Percentiles rank a stretch among this genome's conserved stretches.
phyloP scores from a whole-genome alignment of 2,113 vertebrate genomes.

The Tonatia bakeri region DNA sequence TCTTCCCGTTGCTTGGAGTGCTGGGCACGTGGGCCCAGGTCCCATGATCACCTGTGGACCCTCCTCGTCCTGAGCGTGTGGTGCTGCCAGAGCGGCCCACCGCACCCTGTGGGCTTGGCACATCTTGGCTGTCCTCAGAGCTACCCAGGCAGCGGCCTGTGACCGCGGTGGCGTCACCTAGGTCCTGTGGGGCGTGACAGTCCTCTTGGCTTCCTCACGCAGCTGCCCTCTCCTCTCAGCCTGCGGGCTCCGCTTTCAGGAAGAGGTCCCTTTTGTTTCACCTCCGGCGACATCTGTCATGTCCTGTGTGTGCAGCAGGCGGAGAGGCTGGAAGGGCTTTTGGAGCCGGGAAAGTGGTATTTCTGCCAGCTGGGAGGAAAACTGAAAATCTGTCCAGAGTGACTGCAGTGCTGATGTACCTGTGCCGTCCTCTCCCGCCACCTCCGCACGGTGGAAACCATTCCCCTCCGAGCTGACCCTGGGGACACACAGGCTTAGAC shows the following conservation, averaged over 20 bases:
- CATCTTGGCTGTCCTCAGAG: not conserved
- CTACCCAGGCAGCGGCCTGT: fast-evolving
- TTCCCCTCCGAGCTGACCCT: not conserved
- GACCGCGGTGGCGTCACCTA: no score
- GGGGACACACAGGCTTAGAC: not conserved
- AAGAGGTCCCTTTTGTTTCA: not conserved
- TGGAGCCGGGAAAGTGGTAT: not conserved
- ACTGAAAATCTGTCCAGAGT: not conserved
- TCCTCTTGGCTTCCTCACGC: not conserved
- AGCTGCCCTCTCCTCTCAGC: not conserved
- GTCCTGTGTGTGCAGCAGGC: not conserved
- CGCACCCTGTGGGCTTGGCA: fast-evolving
- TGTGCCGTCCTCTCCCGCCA: not conserved
- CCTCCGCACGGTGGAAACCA: fast-evolving
- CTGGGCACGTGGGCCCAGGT: not conserved
- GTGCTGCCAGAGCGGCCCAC: fast-evolving
- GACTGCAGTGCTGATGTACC: not conserved
- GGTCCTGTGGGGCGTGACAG: no score
- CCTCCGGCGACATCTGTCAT: not conserved
- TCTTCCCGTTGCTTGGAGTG: not conserved
- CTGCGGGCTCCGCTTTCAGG: not conserved
- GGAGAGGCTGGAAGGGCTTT: not conserved
- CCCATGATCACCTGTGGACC: not conserved
- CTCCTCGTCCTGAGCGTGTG: not conserved
- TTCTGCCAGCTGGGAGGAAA: not conserved